Evolutionary conservation across 2,888 invertebrate genomes (phyloP).

Genomic region (Dioctria rufipes): DNA sequence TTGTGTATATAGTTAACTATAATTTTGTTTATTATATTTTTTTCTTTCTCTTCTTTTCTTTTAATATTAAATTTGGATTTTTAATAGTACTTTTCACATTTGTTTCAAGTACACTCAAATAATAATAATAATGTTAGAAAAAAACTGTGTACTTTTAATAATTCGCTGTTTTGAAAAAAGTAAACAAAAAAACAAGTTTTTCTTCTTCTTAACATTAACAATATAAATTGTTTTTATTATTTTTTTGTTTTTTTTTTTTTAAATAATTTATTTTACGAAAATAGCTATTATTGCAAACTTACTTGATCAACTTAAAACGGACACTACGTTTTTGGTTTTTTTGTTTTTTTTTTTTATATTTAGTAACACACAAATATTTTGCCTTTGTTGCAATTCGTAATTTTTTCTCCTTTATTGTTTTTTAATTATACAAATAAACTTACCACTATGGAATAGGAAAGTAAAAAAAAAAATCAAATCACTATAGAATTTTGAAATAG

Average conservation of each 20-base stretch:
- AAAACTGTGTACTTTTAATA: not conserved
- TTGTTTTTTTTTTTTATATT: not conserved
- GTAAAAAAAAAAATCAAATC: conserved; percentile 43
- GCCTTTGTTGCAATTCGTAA: conserved; percentile 50
- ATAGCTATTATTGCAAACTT: conserved; percentile 51
- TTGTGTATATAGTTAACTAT: conserved; percentile 49
- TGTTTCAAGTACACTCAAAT: conserved; percentile 57
- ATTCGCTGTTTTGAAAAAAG: not conserved
- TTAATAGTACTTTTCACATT: conserved; percentile 32
- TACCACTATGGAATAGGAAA: conserved; percentile 49
- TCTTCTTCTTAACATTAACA: not conserved
- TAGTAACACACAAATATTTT: conserved; percentile 54
- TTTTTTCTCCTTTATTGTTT: not conserved
- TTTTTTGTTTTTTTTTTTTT: not conserved
- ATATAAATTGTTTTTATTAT: not conserved
- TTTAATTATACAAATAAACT: conserved; percentile 47
- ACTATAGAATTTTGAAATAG: conserved; percentile 45
- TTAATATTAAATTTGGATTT: conserved; percentile 21
- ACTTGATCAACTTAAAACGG: conserved; percentile 57
- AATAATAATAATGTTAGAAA: conserved; percentile 18
- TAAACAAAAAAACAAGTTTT: not conserved
- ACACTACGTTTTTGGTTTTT: conserved; percentile 19
- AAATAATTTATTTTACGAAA: conserved; percentile 14
- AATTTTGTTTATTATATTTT: too few species aligned
- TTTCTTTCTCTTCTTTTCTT: not conserved